Base-by-base conservation (phyloP, 2,113 vertebrate genomes). In the Caranx melampygus region DNA sequence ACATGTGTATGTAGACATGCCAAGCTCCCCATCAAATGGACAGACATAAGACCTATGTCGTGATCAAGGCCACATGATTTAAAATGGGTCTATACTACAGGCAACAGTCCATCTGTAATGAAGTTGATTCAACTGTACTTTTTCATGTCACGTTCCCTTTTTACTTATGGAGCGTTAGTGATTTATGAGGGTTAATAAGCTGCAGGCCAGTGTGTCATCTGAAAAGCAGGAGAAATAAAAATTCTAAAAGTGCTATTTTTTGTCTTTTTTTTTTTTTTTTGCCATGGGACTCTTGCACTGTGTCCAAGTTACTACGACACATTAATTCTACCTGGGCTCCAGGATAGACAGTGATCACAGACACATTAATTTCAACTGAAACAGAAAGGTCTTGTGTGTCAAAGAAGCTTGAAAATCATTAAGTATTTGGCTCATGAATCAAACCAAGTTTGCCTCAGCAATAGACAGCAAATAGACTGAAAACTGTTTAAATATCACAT, bases 181-280 rank as follows among this genome's bases (percentile, higher is more conserved):
- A 87, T 87, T 63, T 62, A 78, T 72, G 34, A 54, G 44, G 12
- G 37, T 52, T 65, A 57, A 78, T 63, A 70, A 64, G 26, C 57
- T 75, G 26, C 31, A 67, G 74, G 54, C 63, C 64, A 75, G 31
- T 51, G 37, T 72, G 60, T 63, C 63, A 58, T 76, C 42, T 63
- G n/a, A 71, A 63, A 73, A 58, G 69, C 62, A 60, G 73, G 11
- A 72, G 69, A 67, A 79, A 68, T 63, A 61, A 45, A 76, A 49
- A 6, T 67, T 52, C 74, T 26, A 37, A 75, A 71, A 57, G 18
- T 58, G 67, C 11, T 0, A 12, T 55, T 14, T 51, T 42, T 42
- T 42, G 2, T 42, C 11, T 42, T 9, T 55, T 14, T 51, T 42
- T 7, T 8, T 37, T 37, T 9, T 33, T 45, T 33, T 31, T 77